A percentile compares a stretch with the other conserved stretches of the same genome.
Evolutionary conservation across 1,140 invertebrate genomes (phyloP).

Genomic region (Drosophila tristis): DNA sequence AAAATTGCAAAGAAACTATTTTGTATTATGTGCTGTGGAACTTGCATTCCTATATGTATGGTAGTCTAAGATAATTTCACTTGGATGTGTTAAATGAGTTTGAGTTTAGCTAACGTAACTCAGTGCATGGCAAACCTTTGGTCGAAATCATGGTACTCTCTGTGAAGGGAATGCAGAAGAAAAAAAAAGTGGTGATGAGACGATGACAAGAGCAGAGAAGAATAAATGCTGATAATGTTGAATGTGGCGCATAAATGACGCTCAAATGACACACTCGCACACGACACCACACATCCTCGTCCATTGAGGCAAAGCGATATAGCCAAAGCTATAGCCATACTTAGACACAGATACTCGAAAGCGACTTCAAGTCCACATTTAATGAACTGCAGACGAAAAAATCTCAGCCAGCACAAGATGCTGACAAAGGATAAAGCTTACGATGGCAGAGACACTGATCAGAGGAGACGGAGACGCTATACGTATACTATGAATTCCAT

Average conservation of each 20-base stretch:
- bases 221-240: constrained; percentile 54
- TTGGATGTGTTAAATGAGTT: too few species aligned
- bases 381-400: constrained; percentile 36
- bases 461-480: too few species aligned
- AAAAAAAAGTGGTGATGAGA: too few species aligned
- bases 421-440: constrained; percentile 17
- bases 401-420: constrained; percentile 2
- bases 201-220: neutral
- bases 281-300: neutral
- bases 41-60: too few species aligned
- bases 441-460: neutral
- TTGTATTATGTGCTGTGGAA: too few species aligned
- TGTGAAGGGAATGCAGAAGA: too few species aligned
- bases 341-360: constrained; percentile 38
- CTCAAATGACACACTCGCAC: constrained; percentile 33
- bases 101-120: too few species aligned
- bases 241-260: constrained; percentile 47
- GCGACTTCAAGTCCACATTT: constrained; percentile 31
- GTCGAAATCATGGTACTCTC: too few species aligned
- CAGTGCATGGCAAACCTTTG: too few species aligned
- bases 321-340: constrained; percentile 30
- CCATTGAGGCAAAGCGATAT: constrained; percentile 3
- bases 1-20: too few species aligned
- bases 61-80: too few species aligned
- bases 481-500: too few species aligned